Conservation (phyloP, 1,140 invertebrate genomes). For the Episyrphus balteatus region DNA sequence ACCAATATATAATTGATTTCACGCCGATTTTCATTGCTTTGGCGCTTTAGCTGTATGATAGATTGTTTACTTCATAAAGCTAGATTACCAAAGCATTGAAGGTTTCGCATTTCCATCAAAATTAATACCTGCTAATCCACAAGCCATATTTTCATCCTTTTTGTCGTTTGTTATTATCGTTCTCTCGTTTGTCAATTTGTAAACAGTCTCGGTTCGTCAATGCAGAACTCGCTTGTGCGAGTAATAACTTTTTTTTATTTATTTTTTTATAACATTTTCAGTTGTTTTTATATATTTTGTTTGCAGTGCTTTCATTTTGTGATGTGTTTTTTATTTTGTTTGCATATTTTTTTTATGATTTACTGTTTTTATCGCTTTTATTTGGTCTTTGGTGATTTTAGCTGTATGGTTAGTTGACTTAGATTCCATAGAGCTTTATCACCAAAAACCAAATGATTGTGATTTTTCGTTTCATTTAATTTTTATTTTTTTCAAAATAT, state of each 20-base stretch:
- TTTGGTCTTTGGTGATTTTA: conserved; percentile 39
- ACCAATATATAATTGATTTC: not conserved
- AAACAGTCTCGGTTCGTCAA: too few species aligned
- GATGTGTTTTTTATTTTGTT: conserved; percentile 3
- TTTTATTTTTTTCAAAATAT: conserved; percentile 3
- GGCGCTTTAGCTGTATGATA: conserved; percentile 94
- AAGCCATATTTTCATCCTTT: not conserved
- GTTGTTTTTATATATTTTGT: not conserved
- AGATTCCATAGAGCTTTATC: conserved; percentile 36
- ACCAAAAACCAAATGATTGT: conserved; percentile 38
- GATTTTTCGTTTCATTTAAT: conserved; percentile 17
- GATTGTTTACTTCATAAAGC: conserved; percentile 68
- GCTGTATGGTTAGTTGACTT: conserved; percentile 28
- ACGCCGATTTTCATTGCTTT: conserved; percentile 54
- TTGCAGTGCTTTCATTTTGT: not conserved
- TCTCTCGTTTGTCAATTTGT: not conserved
- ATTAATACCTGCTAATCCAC: not conserved
- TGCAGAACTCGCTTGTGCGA: too few species aligned
- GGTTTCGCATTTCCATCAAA: conserved; percentile 7
- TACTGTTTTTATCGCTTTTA: conserved; percentile 23
- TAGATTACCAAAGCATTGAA: conserved; percentile 86
- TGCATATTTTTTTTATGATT: conserved; percentile 12
- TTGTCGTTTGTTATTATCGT: not conserved
- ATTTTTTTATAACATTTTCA: not conserved
- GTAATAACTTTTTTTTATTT: not conserved